Evolutionary conservation across 2,113 vertebrate genomes (phyloP), one percentile per base, ranked within the genome.

Genomic region (Euleptes europaea): DNA sequence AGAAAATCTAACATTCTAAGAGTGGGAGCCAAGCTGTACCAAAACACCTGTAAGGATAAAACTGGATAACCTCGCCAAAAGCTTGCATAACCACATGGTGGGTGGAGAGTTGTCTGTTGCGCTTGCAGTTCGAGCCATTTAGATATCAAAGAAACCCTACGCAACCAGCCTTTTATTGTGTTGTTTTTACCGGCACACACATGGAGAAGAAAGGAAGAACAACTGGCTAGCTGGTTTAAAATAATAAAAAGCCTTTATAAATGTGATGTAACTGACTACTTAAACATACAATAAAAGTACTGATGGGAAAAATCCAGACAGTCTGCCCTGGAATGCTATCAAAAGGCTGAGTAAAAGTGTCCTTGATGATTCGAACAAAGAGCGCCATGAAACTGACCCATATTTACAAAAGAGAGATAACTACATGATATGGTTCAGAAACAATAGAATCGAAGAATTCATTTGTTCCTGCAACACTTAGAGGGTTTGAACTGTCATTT

Each of bases 311-410:
- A 76, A 31, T 33, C 31, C 23, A 33, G 11, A 77, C 42, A 84
- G 47, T 23, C 40, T 85, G 66, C 78, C 2, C 5, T 70, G 57
- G 38, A 76, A 82, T 51, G 65, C 54, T 84, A 76, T 77, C 51
- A 71, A 31, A 28, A 35, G 82, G 9, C 71, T 87, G 90, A 70
- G 57, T 71, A 91, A 86, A 75, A n/a, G 19, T 2, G 1, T 67
- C 83, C 76, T 82, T 90, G 86, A 91, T 84, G 80, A 90, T 19
- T 6, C 3, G 23, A 80, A 69, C 80, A 26, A 40, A 90, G 57
- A 87, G 49, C 12, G 88, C 90, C 91, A 90, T 49, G 12, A 82
- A 93, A 84, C 28, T 23, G 84, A 80, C 26, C 10, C 86, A 80
- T 85, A 75, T 86, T 63, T 38, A 80, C 82, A 88, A 76, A 67